Conservation (phyloP, 2,797 vertebrate genomes). For the Pangasius mekongensis region DNA sequence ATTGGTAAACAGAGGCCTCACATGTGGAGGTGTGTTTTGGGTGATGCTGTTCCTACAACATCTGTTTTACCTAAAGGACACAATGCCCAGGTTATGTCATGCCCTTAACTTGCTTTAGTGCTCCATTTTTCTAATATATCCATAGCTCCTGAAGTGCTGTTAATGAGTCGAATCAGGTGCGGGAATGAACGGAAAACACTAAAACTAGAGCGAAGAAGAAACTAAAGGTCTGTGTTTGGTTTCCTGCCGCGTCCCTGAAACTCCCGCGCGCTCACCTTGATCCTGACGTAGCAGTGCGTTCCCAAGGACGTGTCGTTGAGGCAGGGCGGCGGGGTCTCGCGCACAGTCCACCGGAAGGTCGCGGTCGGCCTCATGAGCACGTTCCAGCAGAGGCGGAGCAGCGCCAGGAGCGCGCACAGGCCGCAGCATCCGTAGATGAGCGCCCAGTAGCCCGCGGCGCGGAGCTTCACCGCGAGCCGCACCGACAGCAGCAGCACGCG, state of each 20-base stretch:
- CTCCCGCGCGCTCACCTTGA: constrained; percentile 84
- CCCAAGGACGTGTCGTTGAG: constrained; percentile 93
- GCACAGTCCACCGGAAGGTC: constrained; percentile 84
- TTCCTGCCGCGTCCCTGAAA: background rate
- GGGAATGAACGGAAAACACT: background rate
- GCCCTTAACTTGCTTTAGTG: background rate
- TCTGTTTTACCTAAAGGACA: constrained; percentile 4
- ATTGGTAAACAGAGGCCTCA: background rate
- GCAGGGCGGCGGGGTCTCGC: constrained; percentile 87
- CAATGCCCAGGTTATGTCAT: background rate
- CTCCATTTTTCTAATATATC: background rate
- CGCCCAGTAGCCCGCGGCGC: constrained; percentile 86
- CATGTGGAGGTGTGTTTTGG: constrained; percentile 1
- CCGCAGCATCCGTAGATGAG: constrained; percentile 88
- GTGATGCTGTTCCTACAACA: background rate
- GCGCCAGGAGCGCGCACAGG: constrained; percentile 81
- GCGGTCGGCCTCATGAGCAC: constrained; percentile 80
- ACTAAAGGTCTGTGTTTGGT: background rate
- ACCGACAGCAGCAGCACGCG: constrained; percentile 73
- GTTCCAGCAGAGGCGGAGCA: constrained; percentile 93
- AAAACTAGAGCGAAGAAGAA: background rate
- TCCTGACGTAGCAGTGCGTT: constrained; percentile 95
- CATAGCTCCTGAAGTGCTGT: background rate
- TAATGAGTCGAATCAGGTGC: background rate
- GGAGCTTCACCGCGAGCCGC: constrained; percentile 76